Evolutionary conservation across 2,797 vertebrate species (phyloP).

Genomic region (Mormyrus hasselquistii): DNA sequence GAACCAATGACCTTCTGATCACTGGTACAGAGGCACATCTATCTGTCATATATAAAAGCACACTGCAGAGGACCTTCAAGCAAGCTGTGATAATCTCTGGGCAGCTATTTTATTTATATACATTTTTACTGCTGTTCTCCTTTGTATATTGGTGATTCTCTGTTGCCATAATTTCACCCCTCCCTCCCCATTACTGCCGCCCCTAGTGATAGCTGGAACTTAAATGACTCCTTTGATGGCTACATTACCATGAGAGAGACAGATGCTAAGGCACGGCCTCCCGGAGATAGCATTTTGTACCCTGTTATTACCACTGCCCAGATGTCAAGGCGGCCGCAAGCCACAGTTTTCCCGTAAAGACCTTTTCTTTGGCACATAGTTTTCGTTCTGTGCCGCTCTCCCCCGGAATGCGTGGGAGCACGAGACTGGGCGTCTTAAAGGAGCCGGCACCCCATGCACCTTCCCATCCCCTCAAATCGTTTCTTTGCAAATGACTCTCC

Average conservation of each 20-base stretch:
- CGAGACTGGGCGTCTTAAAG: background rate
- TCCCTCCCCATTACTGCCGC: background rate
- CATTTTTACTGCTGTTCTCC: background rate
- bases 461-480: background rate
- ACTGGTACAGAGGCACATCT: background rate
- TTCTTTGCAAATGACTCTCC: background rate
- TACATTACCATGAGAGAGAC: conserved; percentile 63
- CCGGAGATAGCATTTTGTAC: conserved; percentile 58
- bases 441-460: background rate
- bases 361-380: conserved; percentile 12
- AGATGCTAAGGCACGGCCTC: conserved; percentile 65
- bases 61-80: background rate
- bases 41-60: background rate
- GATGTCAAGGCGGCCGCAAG: conserved; percentile 57
- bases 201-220: conserved; percentile 44
- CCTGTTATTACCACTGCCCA: conserved; percentile 67
- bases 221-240: conserved; percentile 54
- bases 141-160: background rate
- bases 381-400: conserved; percentile 12
- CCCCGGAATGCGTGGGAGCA: background rate
- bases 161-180: conserved; percentile 14
- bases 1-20: background rate
- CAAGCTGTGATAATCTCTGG: background rate
- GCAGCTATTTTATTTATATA: background rate
- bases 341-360: conserved; percentile 4